Evolutionary conservation across 2,797 vertebrate species (phyloP).

Genomic region (Chlorospingus flavigularis): DNA sequence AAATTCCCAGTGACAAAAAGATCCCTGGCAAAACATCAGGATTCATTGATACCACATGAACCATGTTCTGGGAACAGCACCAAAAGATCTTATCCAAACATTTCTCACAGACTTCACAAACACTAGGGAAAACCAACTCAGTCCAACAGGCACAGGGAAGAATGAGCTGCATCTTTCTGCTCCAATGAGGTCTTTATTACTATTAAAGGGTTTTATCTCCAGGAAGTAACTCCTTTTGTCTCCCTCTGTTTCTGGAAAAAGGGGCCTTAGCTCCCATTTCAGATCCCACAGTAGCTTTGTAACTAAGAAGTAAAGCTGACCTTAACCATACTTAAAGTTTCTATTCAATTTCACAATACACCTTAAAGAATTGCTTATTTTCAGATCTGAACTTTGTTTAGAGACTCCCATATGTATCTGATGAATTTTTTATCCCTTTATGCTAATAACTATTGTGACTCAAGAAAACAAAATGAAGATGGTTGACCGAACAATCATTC

Average conservation of each 20-base stretch:
- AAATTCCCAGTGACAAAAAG: constrained; percentile 78
- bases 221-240: background rate
- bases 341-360: background rate
- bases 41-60: constrained; percentile 45
- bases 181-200: background rate
- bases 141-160: background rate
- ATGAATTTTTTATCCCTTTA: background rate
- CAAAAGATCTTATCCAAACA: constrained; percentile 56
- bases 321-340: background rate
- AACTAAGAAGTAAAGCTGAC: background rate
- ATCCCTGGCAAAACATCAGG: constrained; percentile 68
- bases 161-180: background rate
- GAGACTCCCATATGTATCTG: background rate
- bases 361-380: background rate
- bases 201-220: background rate
- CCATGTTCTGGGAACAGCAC: constrained; percentile 47
- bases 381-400: background rate
- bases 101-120: constrained; percentile 42
- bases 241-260: background rate
- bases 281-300: background rate
- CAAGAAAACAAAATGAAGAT: background rate
- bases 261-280: background rate
- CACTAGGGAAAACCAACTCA: background rate
- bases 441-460: background rate
- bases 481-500: background rate